A percentile compares a stretch with the other conserved stretches of the same genome.
phyloP scores from a whole-genome alignment of 2,888 invertebrate species.

The Trichacis sp. region DNA sequence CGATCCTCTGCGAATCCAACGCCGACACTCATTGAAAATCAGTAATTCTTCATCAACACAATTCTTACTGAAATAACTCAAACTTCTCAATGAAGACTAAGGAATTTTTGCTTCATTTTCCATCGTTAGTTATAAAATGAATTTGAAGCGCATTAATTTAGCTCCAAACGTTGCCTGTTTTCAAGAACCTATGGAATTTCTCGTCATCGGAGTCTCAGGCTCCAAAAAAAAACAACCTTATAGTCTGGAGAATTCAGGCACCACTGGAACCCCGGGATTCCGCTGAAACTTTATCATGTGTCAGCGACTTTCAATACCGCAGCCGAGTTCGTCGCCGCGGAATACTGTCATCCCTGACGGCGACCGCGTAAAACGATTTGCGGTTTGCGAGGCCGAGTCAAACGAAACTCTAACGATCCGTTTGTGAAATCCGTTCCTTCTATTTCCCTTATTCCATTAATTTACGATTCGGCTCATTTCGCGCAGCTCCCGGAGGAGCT shows the following conservation, averaged over 20 bases:
- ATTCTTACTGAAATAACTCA: too few species aligned
- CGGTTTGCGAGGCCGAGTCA: slow-evolving; percentile 17
- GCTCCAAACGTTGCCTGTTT: background rate
- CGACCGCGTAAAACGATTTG: slow-evolving; percentile 14
- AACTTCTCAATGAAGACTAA: too few species aligned
- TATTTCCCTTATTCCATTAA: background rate
- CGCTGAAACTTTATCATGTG: slow-evolving; percentile 26
- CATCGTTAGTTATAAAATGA: too few species aligned
- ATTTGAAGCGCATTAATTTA: too few species aligned
- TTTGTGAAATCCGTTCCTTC: background rate
- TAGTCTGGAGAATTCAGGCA: slow-evolving; percentile 8
- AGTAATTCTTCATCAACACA: too few species aligned
- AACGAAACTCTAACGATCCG: slow-evolving; percentile 11
- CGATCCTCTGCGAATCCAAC: too few species aligned
- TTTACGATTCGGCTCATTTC: background rate
- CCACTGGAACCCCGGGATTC: slow-evolving; percentile 13
- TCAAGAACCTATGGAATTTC: slow-evolving; percentile 2
- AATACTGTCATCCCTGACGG: slow-evolving; percentile 11
- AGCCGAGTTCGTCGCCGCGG: slow-evolving; percentile 14
- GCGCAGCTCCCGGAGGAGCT: background rate
- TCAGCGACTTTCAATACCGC: slow-evolving; percentile 25
- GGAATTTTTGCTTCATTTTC: too few species aligned
- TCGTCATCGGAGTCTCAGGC: background rate
- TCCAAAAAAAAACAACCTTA: background rate
- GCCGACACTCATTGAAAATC: too few species aligned